Percentiles rank a stretch among this genome's conserved stretches.
phyloP scores from a whole-genome alignment of 2,888 invertebrate species.

The Standfussiana lucernea region DNA sequence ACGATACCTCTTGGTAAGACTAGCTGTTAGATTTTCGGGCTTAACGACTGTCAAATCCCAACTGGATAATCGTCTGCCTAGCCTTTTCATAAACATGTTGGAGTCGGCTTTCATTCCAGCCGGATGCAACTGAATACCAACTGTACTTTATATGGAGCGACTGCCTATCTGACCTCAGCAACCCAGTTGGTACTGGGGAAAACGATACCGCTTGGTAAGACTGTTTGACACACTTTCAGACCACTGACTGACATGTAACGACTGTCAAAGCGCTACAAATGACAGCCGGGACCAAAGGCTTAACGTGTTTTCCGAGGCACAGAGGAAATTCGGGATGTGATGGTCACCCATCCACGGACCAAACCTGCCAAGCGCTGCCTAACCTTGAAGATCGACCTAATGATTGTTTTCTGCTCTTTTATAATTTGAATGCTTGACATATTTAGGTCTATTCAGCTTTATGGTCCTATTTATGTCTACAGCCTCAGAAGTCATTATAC shows the following conservation, averaged over 20 bases:
- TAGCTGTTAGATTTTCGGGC: not conserved
- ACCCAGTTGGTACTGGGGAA: not conserved
- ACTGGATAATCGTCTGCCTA: not conserved
- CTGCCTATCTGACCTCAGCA: not conserved
- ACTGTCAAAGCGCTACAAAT: too few species aligned
- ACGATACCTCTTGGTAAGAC: not conserved
- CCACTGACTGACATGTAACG: not conserved
- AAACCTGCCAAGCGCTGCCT: too few species aligned
- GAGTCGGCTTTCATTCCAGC: not conserved
- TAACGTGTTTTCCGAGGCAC: too few species aligned
- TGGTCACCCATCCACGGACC: too few species aligned
- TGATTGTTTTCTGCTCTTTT: too few species aligned
- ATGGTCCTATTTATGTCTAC: not conserved
- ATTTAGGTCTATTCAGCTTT: not conserved
- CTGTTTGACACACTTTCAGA: not conserved
- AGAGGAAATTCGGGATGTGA: too few species aligned
- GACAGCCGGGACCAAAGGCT: too few species aligned
- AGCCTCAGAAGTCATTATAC: not conserved
- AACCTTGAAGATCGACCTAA: too few species aligned
- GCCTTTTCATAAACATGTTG: not conserved
- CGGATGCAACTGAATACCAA: not conserved
- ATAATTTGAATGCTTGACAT: not conserved
- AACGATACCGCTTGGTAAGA: not conserved
- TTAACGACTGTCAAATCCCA: not conserved
- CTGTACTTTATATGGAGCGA: not conserved